phyloP scores from a whole-genome alignment of 2,113 vertebrate genomes.

The Lepisosteus oculatus region DNA sequence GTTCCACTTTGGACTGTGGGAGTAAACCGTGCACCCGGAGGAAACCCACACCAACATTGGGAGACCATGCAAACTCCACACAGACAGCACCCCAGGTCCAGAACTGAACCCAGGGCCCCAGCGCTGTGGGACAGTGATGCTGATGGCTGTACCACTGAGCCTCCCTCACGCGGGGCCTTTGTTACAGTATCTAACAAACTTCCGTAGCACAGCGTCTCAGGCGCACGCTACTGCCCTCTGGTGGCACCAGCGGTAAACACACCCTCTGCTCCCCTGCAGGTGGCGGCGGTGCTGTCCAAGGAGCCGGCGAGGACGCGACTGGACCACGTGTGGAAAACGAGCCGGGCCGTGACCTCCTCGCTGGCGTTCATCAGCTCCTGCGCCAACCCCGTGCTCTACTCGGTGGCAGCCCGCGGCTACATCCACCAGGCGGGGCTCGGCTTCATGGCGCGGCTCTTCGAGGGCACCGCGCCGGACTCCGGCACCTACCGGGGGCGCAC shows the following conservation, averaged over 20 bases:
- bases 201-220: background rate
- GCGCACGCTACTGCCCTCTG: conserved; percentile 47
- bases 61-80: no score
- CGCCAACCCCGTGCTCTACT: conserved; percentile 67
- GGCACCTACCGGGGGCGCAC: conserved; percentile 29
- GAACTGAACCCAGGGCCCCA: no score
- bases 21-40: no score
- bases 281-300: conserved; percentile 42
- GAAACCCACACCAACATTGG: no score
- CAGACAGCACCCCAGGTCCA: no score
- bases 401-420: conserved; percentile 66
- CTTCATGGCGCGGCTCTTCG: conserved; percentile 70
- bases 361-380: conserved; percentile 72
- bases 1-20: no score
- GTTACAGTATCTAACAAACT: no score
- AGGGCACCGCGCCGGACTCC: conserved; percentile 45
- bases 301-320: accelerated
- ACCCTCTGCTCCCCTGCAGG: conserved; percentile 42
- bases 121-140: no score
- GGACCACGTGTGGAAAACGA: background rate
- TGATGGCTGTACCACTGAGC: no score
- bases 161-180: no score
- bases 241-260: conserved; percentile 57
- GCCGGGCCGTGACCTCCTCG: conserved; percentile 50
- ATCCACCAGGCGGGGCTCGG: conserved; percentile 58